A percentile compares a stretch with the other conserved stretches of the same genome.
phyloP scores from a whole-genome alignment of 92 coral and sea anemone genomes.

The Parazoanthus atlanticus region DNA sequence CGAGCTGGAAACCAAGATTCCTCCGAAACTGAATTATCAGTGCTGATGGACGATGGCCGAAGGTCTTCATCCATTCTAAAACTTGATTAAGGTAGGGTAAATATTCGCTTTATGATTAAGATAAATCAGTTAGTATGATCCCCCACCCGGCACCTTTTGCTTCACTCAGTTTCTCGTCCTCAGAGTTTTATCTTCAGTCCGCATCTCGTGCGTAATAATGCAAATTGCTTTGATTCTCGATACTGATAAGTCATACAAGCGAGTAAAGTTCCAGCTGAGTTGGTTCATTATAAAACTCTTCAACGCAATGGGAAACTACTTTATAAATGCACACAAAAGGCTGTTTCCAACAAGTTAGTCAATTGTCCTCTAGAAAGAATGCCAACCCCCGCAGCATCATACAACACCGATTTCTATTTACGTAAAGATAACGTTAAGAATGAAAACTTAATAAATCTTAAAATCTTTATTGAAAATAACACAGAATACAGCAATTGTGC shows the following conservation, averaged over 20 bases:
- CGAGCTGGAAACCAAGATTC: neutral
- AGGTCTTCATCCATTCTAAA: conserved; percentile 28
- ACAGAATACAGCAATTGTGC: neutral
- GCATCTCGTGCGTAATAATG: conserved; percentile 23
- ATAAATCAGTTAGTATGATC: neutral
- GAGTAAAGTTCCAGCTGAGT: conserved; percentile 6
- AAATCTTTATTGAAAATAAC: neutral
- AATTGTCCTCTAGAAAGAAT: neutral
- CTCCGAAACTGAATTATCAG: conserved; percentile 6
- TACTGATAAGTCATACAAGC: conserved; percentile 21
- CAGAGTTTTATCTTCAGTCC: neutral
- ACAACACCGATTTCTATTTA: neutral
- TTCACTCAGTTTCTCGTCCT: neutral
- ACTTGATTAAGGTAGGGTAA: too few relatives aligned
- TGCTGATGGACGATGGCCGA: conserved; percentile 12
- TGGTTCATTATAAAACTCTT: neutral
- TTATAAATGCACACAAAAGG: neutral
- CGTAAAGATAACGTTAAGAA: neutral
- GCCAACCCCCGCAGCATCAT: conserved; percentile 2
- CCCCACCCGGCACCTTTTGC: neutral
- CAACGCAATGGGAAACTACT: neutral
- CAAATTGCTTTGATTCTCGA: conserved; percentile 8
- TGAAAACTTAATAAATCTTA: neutral
- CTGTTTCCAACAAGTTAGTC: neutral
- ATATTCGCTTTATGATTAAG: too few relatives aligned